Evolutionary conservation across 2,888 invertebrate species (phyloP), one percentile per base, ranked within the genome.

Genomic region (Alviniconcha strummeri): DNA sequence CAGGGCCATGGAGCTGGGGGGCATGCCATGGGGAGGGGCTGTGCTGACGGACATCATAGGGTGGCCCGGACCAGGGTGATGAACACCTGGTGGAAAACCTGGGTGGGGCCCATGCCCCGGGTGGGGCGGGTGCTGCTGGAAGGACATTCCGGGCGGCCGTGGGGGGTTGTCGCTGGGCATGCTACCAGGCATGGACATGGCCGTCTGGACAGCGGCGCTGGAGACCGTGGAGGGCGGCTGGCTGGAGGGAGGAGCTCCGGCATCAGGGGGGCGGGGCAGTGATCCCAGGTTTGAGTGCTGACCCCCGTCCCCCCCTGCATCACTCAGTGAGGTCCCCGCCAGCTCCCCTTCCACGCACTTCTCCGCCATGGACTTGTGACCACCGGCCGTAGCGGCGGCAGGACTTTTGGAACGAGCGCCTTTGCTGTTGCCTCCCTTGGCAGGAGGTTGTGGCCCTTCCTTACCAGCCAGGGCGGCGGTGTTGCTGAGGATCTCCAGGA

Each of bases 401-500:
- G 85, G 85, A 36, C 83, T 85, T 57, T 85, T 84, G 71, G 84
- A 84, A 17, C 84, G 85, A 36, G 84, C 85, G 36, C 85, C 85
- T 19, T 85, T 84, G 64, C 81, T 83, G 74, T 75, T 82, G 57
- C 81, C 85, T 9, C 82, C 82, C n/a, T 77, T 77, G 5, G 81
- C 64, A 15, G 84, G 78, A 7, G 86, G 84, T 52, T 84, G 82
- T 13, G 84, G 82, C 11, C 82, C 75, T 19, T 86, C 86, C 64
- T 84, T 87, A 77, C 88, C 89, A n/a, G 86, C 87, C 17, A 87
- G 79, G 75, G 87, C 87, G 13, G 89, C 88, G 8, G 89, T 89
- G 80, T 89, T 91, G 83, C 88, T 89, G 52, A 92, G 88, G 52
- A 92, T 92, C 83, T 91, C 92, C 86, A 92, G 87, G 17, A 92